Base-by-base conservation (phyloP, 37 sponge, comb jelly and placozoan species). In the Corticium candelabrum region DNA sequence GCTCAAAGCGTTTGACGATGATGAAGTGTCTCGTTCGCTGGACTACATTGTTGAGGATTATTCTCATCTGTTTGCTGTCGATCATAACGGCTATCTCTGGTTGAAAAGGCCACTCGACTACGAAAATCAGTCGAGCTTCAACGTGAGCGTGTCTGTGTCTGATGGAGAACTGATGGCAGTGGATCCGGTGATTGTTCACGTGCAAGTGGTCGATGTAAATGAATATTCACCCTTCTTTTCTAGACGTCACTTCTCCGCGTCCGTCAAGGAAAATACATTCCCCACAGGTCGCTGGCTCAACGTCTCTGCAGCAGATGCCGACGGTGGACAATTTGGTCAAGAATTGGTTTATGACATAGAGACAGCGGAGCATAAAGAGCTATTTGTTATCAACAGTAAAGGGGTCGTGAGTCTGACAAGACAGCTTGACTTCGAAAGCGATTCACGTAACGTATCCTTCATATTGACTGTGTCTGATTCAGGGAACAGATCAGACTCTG, bases 171-270 rank as follows among this genome's bases (percentile, higher is more conserved):
- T n/a, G n/a, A n/a, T n/a, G n/a, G n/a, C n/a, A n/a, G n/a, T n/a
- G n/a, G n/a, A n/a, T n/a, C n/a, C n/a, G n/a, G n/a, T n/a, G n/a
- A 78, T 41, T 81, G 77, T 31, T 37, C 67, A 3, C 33, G 62
- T 86, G 3, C 70, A 1, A 15, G 68, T 89, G 7, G 11, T 79
- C 1, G 86, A 89, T 77, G 80, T 11, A 1, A 85, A 89, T 68
- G 83, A 89, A 40, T 41, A 82, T 36, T 50, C 43, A 2, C 86
- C 89, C 29, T 76, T 29, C 34, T 82, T 82, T 34, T 0, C 32
- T 30, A 35, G 62, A 39, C 33, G 34, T 1, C 21, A 1, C 2
- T 80, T 82, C 38, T 11, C n/a, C 3, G 76, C 82, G 40, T 40
- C 38, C 39, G 67, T 89, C 1, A 7, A 32, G 77, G 89, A 89